Base-by-base conservation (phyloP, 92 coral and sea anemone species). In the Diadumene lineata region DNA sequence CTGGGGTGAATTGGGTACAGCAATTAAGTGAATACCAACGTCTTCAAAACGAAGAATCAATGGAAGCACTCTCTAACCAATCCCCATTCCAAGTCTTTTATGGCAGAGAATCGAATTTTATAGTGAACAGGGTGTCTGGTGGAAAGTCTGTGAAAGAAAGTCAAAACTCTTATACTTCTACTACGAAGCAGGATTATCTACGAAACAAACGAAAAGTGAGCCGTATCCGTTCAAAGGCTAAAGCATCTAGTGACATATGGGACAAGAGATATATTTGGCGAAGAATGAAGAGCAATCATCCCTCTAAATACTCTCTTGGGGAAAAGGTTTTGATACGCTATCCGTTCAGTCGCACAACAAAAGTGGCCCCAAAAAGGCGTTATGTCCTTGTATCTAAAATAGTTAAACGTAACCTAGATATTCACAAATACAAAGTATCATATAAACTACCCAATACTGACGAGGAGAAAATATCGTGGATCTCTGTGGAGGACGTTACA, bases 401-500 rank as follows among this genome's bases (percentile, higher is more conserved):
- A 31, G 9, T 76, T 21, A 78, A 78, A 68, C 44, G 77, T 15
- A 71, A 64, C 61, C 22, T 15, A 0, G 66, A 29, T 21, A 77
- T 28, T 9, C 55, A 76, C 48, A 23, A 32, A 10, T 82, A 68
- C 63, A 73, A 82, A 82, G 77, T 82, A 11, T 16, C 24, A 11
- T 76, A 33, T 29, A 19, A 11, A 24, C 63, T 28, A 17, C 87
- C 78, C 75, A 24, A 82, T 0, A 44, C 60, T 25, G 57, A 50
- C 55, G 48, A 66, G 32, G 46, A 66, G 30, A 77, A 30, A 0
- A 44, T 23, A 16, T 53, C 70, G 11, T 68, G 87, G 87, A 48
- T 82, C 11, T 75, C 82, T 55, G 86, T 75, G 1, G 77, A 82
- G 75, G 86, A 82, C 38, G 55, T 82, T 18, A 82, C 81, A n/a